Conservation (phyloP, 1,140 invertebrate genomes). For the Sycobia sp. region DNA sequence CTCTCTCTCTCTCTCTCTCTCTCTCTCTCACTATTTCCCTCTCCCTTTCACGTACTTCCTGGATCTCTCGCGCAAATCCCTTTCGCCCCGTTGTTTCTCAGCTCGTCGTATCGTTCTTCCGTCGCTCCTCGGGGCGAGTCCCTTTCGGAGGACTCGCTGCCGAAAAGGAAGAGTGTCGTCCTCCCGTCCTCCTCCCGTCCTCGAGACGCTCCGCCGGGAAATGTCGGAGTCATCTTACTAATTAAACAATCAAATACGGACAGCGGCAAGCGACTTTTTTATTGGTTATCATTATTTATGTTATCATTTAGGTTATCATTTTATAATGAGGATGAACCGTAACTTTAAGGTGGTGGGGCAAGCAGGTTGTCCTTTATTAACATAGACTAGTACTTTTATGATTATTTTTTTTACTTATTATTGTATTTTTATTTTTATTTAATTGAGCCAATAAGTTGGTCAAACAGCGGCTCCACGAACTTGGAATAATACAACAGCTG, state of each 20-base stretch:
- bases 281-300: too few relatives aligned
- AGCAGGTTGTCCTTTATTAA: too few relatives aligned
- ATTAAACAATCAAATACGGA: conserved; percentile 65
- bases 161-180: conserved; percentile 6
- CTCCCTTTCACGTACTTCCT: conserved; percentile 7
- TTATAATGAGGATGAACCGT: too few relatives aligned
- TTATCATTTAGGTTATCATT: too few relatives aligned
- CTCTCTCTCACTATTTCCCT: conserved; percentile 13
- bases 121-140: background rate
- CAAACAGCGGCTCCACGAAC: too few relatives aligned
- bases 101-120: background rate
- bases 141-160: background rate
- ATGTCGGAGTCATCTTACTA: conserved; percentile 60
- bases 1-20: conserved; percentile 13
- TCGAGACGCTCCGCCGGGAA: conserved; percentile 47
- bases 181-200: conserved; percentile 40
- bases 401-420: too few relatives aligned
- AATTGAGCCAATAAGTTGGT: too few relatives aligned
- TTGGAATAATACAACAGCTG: too few relatives aligned
- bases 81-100: background rate
- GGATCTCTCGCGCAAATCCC: conserved; percentile 2
- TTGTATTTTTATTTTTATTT: too few relatives aligned
- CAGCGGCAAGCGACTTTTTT: conserved; percentile 27
- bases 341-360: too few relatives aligned
- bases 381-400: too few relatives aligned